These are phyloP conservation scores for Prionchulus punctatus DNA, from an alignment of 2,888 invertebrate genomes.

Conservation along the genomic window DNA sequence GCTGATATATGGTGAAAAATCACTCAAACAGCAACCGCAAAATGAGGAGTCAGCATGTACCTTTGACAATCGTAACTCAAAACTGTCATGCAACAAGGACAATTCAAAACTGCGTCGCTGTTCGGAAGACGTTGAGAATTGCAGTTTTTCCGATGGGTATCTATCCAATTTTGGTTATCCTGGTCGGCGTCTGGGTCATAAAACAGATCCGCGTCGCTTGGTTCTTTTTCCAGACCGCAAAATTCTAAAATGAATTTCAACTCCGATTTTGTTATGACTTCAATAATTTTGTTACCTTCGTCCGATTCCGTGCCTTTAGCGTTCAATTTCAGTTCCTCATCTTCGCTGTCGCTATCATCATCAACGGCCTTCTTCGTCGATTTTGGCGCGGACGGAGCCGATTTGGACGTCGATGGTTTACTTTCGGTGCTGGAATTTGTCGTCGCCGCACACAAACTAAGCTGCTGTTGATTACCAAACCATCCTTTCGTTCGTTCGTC, in stretches of 20 bases:
- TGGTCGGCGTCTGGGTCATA: constrained; percentile 44
- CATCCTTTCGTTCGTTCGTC: constrained; percentile 15
- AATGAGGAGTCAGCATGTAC: constrained; percentile 27
- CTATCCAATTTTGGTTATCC: constrained; percentile 42
- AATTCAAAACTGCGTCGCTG: constrained; percentile 45
- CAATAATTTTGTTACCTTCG: too few species aligned
- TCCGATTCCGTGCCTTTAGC: neutral
- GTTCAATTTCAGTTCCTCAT: constrained; percentile 1
- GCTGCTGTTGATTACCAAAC: neutral
- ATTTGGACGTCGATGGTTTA: neutral
- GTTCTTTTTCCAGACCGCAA: constrained; percentile 6
- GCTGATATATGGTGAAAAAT: too few species aligned
- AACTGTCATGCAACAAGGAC: constrained; percentile 45
- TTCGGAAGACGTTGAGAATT: constrained; percentile 22
- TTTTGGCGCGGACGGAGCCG: neutral
- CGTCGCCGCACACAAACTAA: too few species aligned
- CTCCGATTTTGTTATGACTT: too few species aligned
- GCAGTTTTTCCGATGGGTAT: constrained; percentile 29
- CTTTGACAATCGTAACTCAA: constrained; percentile 45
- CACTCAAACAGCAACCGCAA: too few species aligned
- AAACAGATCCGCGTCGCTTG: constrained; percentile 38
- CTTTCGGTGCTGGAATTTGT: neutral
- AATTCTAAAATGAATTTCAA: constrained; percentile 6
- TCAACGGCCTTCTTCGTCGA: neutral
- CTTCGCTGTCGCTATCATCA: neutral